Percentiles rank a stretch among this genome's conserved stretches.
phyloP scores from a whole-genome alignment of 2,797 vertebrate genomes.

The Pseudomugil gertrudae region DNA sequence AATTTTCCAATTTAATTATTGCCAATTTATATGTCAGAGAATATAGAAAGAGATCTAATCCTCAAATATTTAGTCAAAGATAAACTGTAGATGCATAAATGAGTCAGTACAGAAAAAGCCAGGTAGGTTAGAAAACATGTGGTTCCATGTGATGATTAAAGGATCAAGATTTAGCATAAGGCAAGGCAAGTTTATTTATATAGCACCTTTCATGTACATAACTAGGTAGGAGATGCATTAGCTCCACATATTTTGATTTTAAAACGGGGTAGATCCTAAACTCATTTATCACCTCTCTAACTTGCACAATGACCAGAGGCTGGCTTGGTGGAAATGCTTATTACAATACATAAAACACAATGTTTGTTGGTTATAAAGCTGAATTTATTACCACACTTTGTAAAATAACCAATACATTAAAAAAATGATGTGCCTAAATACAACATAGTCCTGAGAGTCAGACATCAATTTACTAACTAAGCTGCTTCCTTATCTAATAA shows the following conservation, averaged over 20 bases:
- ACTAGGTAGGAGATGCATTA: too few species aligned
- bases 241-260: not conserved
- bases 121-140: not conserved
- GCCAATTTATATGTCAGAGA: not conserved
- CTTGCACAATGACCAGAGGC: slow-evolving; percentile 1
- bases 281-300: not conserved
- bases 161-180: slow-evolving; percentile 10
- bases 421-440: not conserved
- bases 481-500: slow-evolving; percentile 27
- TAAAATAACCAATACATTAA: not conserved
- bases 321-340: not conserved
- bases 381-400: not conserved
- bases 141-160: slow-evolving; percentile 13
- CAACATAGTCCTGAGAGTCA: not conserved
- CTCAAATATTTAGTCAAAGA: not conserved
- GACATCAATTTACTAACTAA: too few species aligned
- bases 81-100: not conserved
- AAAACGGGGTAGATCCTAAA: slow-evolving; percentile 6
- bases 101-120: not conserved
- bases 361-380: not conserved
- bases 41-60: not conserved
- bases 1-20: not conserved
- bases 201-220: too few species aligned
- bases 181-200: not conserved
- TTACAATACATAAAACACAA: slow-evolving; percentile 3